Conservation (phyloP, 2,113 vertebrate species). For the Scomber colias region DNA sequence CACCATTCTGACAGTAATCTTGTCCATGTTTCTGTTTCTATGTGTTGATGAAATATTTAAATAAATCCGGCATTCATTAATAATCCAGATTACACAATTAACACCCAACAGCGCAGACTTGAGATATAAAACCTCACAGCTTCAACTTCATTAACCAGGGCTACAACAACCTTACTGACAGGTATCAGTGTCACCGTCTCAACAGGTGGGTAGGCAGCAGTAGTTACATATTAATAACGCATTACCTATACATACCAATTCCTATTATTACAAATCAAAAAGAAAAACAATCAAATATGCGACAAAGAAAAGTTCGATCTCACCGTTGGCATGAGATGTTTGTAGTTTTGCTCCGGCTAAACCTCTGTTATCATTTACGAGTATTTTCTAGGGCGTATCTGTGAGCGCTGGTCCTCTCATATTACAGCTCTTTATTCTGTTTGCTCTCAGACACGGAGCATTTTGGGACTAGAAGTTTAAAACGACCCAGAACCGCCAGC, state of each 20-base stretch:
- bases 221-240: constrained; percentile 46
- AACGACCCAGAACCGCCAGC: neutral
- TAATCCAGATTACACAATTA: neutral
- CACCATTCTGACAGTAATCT: neutral
- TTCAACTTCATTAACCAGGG: neutral
- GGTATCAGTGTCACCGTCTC: neutral
- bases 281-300: neutral
- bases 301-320: constrained; percentile 41
- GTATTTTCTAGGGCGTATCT: constrained; percentile 36
- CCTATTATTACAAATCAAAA: neutral
- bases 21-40: neutral
- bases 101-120: constrained; percentile 1
- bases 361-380: constrained; percentile 30
- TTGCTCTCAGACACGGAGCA: constrained; percentile 57
- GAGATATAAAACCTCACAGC: neutral
- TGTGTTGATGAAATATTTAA: neutral
- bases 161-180: neutral
- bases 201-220: constrained; percentile 52
- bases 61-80: constrained; percentile 3
- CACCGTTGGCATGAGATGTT: constrained; percentile 63
- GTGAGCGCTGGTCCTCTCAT: constrained; percentile 34
- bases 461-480: constrained; percentile 78
- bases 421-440: constrained; percentile 29
- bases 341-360: constrained; percentile 19
- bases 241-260: neutral